These are phyloP conservation scores for Chelonoidis abingdonii DNA, from an alignment of 2,113 vertebrate species.

Conservation along the genomic window DNA sequence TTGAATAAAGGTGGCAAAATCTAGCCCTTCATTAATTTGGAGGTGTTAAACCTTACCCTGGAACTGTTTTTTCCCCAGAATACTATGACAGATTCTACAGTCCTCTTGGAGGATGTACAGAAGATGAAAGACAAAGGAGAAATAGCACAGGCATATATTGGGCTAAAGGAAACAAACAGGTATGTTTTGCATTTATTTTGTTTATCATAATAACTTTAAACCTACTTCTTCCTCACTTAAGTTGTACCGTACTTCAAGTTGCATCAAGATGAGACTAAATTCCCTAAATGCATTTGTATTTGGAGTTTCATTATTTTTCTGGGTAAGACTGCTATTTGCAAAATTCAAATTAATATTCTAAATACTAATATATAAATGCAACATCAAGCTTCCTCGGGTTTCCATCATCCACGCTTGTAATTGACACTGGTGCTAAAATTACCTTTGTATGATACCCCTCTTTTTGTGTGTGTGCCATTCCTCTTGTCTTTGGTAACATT, in stretches of 20 bases:
- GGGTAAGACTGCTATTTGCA: background rate
- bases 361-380: background rate
- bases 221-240: background rate
- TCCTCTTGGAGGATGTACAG: conserved; percentile 91
- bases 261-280: background rate
- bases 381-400: background rate
- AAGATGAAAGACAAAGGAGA: conserved; percentile 97
- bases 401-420: background rate
- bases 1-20: background rate
- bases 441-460: background rate
- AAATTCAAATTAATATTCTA: background rate
- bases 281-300: background rate
- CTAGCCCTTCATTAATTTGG: background rate
- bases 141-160: conserved; percentile 95
- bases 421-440: background rate
- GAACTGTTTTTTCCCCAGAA: conserved; percentile 79
- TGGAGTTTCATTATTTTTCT: background rate
- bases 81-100: conserved; percentile 95
- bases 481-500: background rate
- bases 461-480: background rate
- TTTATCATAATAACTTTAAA: background rate
- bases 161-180: conserved; percentile 98
- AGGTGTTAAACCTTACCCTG: background rate
- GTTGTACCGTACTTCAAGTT: background rate
- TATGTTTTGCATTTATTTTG: conserved; percentile 60